Percentiles rank a stretch among this genome's conserved stretches.
Conservation (phyloP, 1,140 invertebrate species). For the Stegodyphus dumicola region DNA sequence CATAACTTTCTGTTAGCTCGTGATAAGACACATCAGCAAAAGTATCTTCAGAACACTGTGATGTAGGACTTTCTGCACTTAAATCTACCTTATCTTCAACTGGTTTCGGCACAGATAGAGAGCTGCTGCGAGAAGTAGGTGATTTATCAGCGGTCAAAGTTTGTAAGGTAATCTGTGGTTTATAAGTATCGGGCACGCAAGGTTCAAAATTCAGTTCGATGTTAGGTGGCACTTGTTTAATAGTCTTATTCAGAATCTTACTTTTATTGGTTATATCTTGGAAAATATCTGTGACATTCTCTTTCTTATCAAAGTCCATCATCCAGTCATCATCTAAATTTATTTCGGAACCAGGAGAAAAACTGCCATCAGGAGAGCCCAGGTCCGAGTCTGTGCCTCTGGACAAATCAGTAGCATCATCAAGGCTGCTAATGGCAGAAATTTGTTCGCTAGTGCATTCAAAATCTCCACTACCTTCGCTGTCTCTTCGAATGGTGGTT, state of each 20-base stretch:
- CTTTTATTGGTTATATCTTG: constrained; percentile 51
- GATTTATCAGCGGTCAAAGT: constrained; percentile 17
- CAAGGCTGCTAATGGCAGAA: constrained; percentile 57
- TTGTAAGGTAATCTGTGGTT: neutral
- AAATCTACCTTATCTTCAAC: constrained; percentile 25
- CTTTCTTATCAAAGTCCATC: constrained; percentile 26
- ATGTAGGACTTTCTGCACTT: constrained; percentile 49
- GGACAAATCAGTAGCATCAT: constrained; percentile 30
- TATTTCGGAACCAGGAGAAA: constrained; percentile 39
- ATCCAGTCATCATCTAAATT: constrained; percentile 44
- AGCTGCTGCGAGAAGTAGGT: constrained; percentile 28
- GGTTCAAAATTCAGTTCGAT: constrained; percentile 21
- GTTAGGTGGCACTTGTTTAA: constrained; percentile 17
- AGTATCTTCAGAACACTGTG: constrained; percentile 46
- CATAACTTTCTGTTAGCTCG: constrained; percentile 49
- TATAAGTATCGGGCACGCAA: neutral
- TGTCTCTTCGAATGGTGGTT: constrained; percentile 38
- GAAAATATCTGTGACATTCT: constrained; percentile 27
- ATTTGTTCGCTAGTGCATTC: constrained; percentile 60
- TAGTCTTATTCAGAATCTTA: constrained; percentile 17
- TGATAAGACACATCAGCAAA: constrained; percentile 56
- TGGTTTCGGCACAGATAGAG: constrained; percentile 38
- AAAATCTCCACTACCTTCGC: constrained; percentile 29
- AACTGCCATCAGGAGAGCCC: constrained; percentile 41
- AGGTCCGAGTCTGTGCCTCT: constrained; percentile 43